A percentile compares a stretch with the other conserved stretches of the same genome.
Conservation (phyloP, 1,140 invertebrate species). For the Pogonomyrmex barbatus region DNA sequence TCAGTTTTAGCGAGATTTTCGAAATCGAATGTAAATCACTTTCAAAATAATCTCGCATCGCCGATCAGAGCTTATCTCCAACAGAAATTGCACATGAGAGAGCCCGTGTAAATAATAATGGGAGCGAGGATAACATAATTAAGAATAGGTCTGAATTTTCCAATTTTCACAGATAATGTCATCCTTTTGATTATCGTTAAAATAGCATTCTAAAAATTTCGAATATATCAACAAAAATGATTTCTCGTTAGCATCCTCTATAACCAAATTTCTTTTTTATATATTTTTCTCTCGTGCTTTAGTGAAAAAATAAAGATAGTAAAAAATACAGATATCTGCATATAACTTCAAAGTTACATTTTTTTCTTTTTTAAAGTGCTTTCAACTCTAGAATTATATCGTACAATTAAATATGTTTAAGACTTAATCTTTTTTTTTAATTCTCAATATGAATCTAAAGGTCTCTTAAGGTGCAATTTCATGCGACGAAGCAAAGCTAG, state of each 20-base stretch:
- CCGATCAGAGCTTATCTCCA: conserved; percentile 1
- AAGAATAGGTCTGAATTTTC: neutral
- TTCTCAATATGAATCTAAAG: no score
- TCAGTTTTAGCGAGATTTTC: neutral
- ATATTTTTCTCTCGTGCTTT: no score
- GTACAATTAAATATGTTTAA: no score
- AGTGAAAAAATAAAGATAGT: no score
- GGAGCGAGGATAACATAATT: neutral
- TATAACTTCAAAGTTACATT: no score
- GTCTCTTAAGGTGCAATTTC: no score
- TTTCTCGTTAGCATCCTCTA: neutral
- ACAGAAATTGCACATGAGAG: neutral
- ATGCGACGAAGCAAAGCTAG: no score
- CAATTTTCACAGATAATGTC: neutral
- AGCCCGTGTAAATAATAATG: neutral
- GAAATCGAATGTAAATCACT: neutral
- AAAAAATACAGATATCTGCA: no score
- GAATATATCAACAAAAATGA: neutral
- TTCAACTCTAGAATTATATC: no score
- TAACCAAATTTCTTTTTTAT: neutral
- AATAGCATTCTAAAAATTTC: neutral
- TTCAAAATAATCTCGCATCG: neutral
- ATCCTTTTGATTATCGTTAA: conserved; percentile 2
- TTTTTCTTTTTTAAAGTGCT: no score
- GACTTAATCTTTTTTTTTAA: no score